Percentiles rank a stretch among this genome's conserved stretches.
phyloP scores from a whole-genome alignment of 2,797 vertebrate species.

The Pogoniulus pusillus region DNA sequence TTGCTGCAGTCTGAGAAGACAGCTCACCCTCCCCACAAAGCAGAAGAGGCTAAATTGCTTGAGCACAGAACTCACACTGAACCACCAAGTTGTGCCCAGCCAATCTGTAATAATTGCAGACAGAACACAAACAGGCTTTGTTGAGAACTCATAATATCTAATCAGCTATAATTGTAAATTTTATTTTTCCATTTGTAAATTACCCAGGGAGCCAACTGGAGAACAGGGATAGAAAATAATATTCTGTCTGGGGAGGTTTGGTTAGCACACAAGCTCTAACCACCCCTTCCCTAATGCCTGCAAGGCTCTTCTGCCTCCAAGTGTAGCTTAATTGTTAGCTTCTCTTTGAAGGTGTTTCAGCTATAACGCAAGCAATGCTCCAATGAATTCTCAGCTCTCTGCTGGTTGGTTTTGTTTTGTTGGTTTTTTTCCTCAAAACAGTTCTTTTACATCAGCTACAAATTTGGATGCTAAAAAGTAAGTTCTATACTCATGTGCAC shows the following conservation, averaged over 20 bases:
- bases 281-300: slow-evolving; percentile 5
- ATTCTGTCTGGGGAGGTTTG: slow-evolving; percentile 34
- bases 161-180: slow-evolving; percentile 63
- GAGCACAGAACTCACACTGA: slow-evolving; percentile 49
- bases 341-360: slow-evolving; percentile 54
- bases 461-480: neutral
- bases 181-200: slow-evolving; percentile 59
- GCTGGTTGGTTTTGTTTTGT: neutral
- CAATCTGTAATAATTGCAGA: slow-evolving; percentile 34
- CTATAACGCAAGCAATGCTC: neutral
- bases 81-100: slow-evolving; percentile 20
- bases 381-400: slow-evolving; percentile 10
- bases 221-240: slow-evolving; percentile 32
- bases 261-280: slow-evolving; percentile 17
- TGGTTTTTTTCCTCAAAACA: neutral
- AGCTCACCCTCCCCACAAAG: neutral
- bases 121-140: slow-evolving; percentile 49
- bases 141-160: slow-evolving; percentile 59
- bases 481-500: neutral
- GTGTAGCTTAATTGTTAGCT: slow-evolving; percentile 39
- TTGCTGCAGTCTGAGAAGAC: neutral
- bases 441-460: neutral
- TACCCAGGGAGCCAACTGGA: slow-evolving; percentile 44
- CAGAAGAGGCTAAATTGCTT: slow-evolving; percentile 26
- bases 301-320: slow-evolving; percentile 16